Evolutionary conservation across 2,113 vertebrate genomes (phyloP).

Genomic region (Pterocles burchelli): DNA sequence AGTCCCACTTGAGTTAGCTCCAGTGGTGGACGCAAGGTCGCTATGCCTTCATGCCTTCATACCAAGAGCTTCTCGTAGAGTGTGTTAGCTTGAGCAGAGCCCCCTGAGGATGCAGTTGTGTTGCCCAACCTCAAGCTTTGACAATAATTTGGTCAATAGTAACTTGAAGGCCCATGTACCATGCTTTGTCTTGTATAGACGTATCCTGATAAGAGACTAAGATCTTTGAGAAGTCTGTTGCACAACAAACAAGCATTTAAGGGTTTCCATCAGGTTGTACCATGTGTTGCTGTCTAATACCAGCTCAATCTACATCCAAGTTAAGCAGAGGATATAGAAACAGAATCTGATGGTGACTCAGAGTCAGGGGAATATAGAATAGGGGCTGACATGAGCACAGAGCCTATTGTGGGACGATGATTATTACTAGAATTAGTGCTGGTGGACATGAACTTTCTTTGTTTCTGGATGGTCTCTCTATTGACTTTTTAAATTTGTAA

Average conservation of each 20-base stretch:
- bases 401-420: not conserved
- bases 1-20: not conserved
- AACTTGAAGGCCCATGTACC: not conserved
- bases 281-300: constrained; percentile 30
- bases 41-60: not conserved
- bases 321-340: constrained; percentile 25
- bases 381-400: not conserved
- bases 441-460: not conserved
- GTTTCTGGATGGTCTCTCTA: not conserved
- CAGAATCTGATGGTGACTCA: not conserved
- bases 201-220: not conserved
- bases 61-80: not conserved
- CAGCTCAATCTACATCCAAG: constrained; percentile 26
- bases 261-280: not conserved
- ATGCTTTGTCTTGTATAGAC: not conserved
- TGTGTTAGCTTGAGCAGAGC: not conserved
- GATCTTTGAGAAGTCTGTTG: not conserved
- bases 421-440: not conserved
- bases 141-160: not conserved
- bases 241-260: constrained; percentile 11
- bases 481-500: not conserved
- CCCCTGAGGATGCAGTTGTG: not conserved
- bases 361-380: not conserved
- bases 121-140: not conserved
- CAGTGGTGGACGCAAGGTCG: not conserved